These are phyloP conservation scores for Troides oblongomaculatus DNA, from an alignment of 2,888 invertebrate species.

Conservation along the genomic window DNA sequence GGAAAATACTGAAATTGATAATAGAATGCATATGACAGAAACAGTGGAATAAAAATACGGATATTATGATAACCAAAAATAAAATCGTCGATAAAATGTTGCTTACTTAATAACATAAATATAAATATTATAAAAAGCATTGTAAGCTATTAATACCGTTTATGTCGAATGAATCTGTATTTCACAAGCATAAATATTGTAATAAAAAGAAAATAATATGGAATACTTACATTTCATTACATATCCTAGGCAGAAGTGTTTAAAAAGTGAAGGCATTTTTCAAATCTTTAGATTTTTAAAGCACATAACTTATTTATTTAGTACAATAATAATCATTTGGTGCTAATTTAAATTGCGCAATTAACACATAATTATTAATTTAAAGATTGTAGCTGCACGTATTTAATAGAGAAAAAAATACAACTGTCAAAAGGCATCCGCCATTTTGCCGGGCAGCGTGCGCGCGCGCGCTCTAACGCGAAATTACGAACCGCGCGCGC, in stretches of 20 bases:
- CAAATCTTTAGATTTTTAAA: neutral
- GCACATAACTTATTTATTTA: constrained; percentile 2
- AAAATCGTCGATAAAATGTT: too few species aligned
- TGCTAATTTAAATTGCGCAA: neutral
- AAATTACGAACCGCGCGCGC: constrained; percentile 75
- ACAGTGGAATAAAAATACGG: too few species aligned
- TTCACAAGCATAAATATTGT: neutral
- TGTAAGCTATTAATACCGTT: neutral
- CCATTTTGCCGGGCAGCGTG: constrained; percentile 74
- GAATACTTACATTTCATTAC: constrained; percentile 22
- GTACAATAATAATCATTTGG: neutral
- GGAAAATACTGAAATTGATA: too few species aligned
- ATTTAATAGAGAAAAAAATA: constrained; percentile 44
- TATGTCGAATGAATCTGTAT: neutral
- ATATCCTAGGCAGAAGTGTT: constrained; percentile 14
- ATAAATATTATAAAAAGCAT: neutral
- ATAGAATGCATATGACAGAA: too few species aligned
- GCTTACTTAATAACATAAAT: too few species aligned
- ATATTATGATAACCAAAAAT: too few species aligned
- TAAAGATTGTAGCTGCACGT: constrained; percentile 12
- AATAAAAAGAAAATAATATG: neutral
- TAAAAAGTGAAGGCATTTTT: neutral
- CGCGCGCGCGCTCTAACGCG: constrained; percentile 77
- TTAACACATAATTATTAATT: constrained; percentile 12
- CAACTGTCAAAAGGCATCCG: constrained; percentile 56